Percentiles rank a stretch among this genome's conserved stretches.
Conservation (phyloP, 2,797 vertebrate species). For the Adrianichthys oophorus region DNA sequence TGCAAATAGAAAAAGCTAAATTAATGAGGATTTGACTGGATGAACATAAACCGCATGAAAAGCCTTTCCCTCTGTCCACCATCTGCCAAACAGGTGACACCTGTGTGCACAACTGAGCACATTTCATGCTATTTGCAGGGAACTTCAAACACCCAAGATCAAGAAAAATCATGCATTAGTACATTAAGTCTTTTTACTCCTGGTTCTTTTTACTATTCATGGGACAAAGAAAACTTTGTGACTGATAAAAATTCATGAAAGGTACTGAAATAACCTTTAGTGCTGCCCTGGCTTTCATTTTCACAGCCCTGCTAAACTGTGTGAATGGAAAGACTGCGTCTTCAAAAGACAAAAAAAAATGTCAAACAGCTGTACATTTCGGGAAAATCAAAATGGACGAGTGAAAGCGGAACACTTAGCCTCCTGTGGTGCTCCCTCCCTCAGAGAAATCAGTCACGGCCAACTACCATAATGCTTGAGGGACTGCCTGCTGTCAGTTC, state of each 20-base stretch:
- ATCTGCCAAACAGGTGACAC: constrained; percentile 39
- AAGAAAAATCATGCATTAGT: background rate
- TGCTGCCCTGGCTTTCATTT: constrained; percentile 1
- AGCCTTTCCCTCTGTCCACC: constrained; percentile 25
- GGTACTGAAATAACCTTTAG: constrained; percentile 1
- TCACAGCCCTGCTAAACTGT: constrained; percentile 12
- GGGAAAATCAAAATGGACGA: constrained; percentile 70
- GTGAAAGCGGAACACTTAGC: constrained; percentile 64
- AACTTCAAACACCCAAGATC: constrained; percentile 6
- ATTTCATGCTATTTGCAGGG: constrained; percentile 1
- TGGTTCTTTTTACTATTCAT: background rate
- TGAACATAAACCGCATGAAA: constrained; percentile 32
- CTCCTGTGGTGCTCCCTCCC: constrained; percentile 63
- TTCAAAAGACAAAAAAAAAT: constrained; percentile 50
- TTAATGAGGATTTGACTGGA: constrained; percentile 20
- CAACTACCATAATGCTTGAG: constrained; percentile 62
- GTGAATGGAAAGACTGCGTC: constrained; percentile 38
- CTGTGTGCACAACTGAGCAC: constrained; percentile 13
- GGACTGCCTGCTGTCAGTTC: constrained; percentile 68
- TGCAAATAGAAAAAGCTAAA: constrained; percentile 36
- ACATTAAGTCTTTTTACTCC: background rate
- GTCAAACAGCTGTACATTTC: constrained; percentile 56
- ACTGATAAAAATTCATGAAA: background rate
- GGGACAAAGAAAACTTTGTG: background rate
- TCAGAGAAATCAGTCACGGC: constrained; percentile 69